These are phyloP conservation scores for Acrocephalus scirpaceus DNA, from an alignment of 2,797 vertebrate species.

Conservation along the genomic window DNA sequence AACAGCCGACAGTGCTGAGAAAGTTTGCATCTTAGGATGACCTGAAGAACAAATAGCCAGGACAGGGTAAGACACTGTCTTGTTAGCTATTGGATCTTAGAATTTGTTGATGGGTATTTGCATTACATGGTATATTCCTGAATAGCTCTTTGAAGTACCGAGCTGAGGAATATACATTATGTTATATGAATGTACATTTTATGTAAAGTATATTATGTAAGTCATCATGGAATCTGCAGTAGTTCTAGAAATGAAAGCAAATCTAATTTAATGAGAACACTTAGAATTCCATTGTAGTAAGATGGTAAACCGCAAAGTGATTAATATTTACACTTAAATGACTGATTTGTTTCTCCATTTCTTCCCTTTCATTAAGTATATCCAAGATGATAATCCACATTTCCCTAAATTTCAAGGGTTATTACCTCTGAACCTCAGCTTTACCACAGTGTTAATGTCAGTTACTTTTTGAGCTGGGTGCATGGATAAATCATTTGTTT, in stretches of 20 bases:
- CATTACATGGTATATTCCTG: neutral
- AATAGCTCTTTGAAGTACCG: neutral
- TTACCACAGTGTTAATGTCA: neutral
- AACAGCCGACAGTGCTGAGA: neutral
- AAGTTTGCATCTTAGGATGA: neutral
- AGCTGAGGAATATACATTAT: neutral
- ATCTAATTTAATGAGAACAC: neutral
- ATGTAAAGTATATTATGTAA: neutral
- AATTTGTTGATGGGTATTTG: neutral
- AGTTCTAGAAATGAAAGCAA: conserved; percentile 1
- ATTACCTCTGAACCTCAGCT: neutral
- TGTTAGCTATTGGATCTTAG: neutral
- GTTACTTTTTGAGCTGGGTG: neutral
- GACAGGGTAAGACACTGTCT: neutral
- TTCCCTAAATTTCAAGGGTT: neutral
- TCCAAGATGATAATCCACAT: neutral
- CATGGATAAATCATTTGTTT: neutral
- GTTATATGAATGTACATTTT: neutral
- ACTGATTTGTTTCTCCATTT: conserved; percentile 21
- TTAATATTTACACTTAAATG: conserved; percentile 1
- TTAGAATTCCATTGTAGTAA: neutral
- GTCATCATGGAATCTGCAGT: neutral
- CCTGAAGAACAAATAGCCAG: neutral
- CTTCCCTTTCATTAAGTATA: neutral
- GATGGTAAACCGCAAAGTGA: neutral